Base-by-base conservation (phyloP, 2,113 vertebrate genomes). In the Castor canadensis region DNA sequence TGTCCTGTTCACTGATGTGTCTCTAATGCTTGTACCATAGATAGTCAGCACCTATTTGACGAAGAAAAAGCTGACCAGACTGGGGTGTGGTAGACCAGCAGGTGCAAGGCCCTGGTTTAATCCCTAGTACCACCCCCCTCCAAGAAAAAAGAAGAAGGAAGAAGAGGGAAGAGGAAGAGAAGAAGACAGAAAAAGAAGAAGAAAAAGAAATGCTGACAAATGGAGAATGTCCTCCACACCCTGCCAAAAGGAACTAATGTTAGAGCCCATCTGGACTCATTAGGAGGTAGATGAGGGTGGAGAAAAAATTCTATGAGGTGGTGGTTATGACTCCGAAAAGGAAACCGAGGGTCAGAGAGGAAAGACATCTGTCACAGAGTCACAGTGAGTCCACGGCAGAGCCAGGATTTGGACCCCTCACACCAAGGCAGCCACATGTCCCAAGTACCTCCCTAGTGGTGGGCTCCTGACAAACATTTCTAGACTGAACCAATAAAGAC, bases 311-410 rank as follows among this genome's bases (percentile, higher is more conserved):
- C 9, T 30, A 0, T 7, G 69, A 81, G 69, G 26, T 35, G 30
- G 76, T 38, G 38, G 12, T 47, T 73, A 38, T 26, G 22, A 56
- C 85, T 52, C n/a, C 40, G 19, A 89, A 75, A 15, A 85, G 56
- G 62, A 94, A 81, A 82, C n/a, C 13, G 38, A 96, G 86, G 81
- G 58, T 66, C 56, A 40, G 28, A 67, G 43, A 87, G 13, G 35
- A 73, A 66, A 49, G 64, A 9, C 22, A 12, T 35, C 24, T 40
- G 54, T 45, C 45, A 13, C 3, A 1, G 9, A 28, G 17, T 79
- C 73, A 10, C 45, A n/a, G 62, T 10, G 60, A 76, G 43, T 32
- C n/a, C 0, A 0, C 1, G 79, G 67, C 35, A 86, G 67, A 84
- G 83, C 35, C 4, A 0, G 47, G 49, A 47, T 45, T 47, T 52